A percentile compares a stretch with the other conserved stretches of the same genome.
phyloP scores from a whole-genome alignment of 2,797 vertebrate genomes.

The Siniperca scherzeri region DNA sequence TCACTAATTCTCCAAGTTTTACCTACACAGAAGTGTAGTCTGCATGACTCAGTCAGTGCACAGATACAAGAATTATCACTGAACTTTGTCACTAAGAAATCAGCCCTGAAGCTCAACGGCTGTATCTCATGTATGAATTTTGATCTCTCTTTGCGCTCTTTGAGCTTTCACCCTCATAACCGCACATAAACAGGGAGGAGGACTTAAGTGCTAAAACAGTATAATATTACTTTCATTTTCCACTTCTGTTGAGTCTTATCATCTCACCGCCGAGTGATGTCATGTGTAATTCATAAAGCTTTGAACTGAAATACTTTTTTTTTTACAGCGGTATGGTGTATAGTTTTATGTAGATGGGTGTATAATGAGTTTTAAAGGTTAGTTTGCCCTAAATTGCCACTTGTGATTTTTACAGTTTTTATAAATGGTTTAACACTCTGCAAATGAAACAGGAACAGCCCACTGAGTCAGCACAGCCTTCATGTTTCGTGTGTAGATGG shows the following conservation, averaged over 20 bases:
- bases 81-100: constrained; percentile 40
- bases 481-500: constrained; percentile 12
- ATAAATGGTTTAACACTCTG: constrained; percentile 63
- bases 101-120: constrained; percentile 21
- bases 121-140: constrained; percentile 48
- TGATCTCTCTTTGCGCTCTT: constrained; percentile 34
- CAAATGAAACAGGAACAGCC: constrained; percentile 62
- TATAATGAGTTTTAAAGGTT: constrained; percentile 69
- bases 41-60: constrained; percentile 32
- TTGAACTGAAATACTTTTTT: constrained; percentile 40
- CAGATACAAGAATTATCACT: constrained; percentile 46
- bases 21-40: not conserved
- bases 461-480: constrained; percentile 41
- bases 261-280: constrained; percentile 74
- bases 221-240: constrained; percentile 74
- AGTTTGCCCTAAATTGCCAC: constrained; percentile 51
- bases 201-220: constrained; percentile 55
- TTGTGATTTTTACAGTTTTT: constrained; percentile 63
- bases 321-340: constrained; percentile 50
- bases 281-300: constrained; percentile 69
- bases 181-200: constrained; percentile 56
- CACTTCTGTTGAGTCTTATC: constrained; percentile 64
- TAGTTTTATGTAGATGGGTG: constrained; percentile 56
- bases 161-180: constrained; percentile 45
- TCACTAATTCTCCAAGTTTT: not conserved